phyloP scores from a whole-genome alignment of 2,113 vertebrate species.

The Ibidorhyncha struthersii region DNA sequence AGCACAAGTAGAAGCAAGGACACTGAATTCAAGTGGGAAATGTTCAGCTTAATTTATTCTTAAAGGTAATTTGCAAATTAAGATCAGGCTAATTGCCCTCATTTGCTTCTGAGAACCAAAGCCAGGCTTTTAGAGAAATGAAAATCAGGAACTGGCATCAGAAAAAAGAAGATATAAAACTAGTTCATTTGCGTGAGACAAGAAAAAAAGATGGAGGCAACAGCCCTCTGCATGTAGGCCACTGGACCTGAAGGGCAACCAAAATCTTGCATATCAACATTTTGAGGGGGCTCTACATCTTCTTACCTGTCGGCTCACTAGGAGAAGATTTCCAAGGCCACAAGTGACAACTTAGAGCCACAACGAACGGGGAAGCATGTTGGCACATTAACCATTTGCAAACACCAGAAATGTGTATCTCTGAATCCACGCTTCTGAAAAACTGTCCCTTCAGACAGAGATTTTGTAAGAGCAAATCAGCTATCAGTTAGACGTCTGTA shows the following conservation, averaged over 20 bases:
- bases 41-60: not conserved
- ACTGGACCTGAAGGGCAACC: not conserved
- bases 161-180: not conserved
- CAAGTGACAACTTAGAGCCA: not conserved
- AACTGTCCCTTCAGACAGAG: not conserved
- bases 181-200: not conserved
- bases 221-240: not conserved
- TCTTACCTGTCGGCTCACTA: not conserved
- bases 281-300: not conserved
- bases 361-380: not conserved
- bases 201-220: not conserved
- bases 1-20: not conserved
- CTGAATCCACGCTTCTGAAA: not conserved
- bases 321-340: not conserved
- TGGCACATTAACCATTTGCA: not conserved
- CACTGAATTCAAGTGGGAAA: not conserved
- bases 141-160: constrained; percentile 26
- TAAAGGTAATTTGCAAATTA: not conserved
- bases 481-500: not conserved
- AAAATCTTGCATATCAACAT: not conserved
- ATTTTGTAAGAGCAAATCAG: not conserved
- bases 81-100: not conserved
- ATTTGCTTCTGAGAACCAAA: constrained; percentile 7
- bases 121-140: not conserved
- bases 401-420: not conserved